A percentile compares a stretch with the other conserved stretches of the same genome.
These are phyloP conservation scores for Blennius ocellaris DNA, from an alignment of 2,113 vertebrate genomes.

Conservation along the genomic window DNA sequence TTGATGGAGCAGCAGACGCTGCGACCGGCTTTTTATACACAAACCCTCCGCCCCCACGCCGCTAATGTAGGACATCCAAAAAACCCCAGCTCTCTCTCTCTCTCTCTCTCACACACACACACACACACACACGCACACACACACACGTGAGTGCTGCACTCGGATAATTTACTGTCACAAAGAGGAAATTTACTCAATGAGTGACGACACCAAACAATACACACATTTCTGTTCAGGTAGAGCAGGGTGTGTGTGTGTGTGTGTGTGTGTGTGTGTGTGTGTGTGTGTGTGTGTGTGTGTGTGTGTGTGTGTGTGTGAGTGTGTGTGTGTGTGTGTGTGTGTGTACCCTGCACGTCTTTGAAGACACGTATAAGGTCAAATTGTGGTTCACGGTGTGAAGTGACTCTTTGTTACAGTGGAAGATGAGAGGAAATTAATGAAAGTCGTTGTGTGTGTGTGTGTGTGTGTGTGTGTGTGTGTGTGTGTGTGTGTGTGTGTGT, in stretches of 20 bases:
- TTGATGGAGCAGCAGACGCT: neutral
- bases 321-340: neutral
- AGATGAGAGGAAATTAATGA: too few relatives aligned
- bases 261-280: slow-evolving; percentile 6
- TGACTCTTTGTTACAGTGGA: too few relatives aligned
- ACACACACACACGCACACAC: slow-evolving; percentile 25
- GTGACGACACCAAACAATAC: neutral
- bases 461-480: too few relatives aligned
- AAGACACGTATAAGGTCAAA: too few relatives aligned
- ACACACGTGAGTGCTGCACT: slow-evolving; percentile 44
- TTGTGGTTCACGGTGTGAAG: too few relatives aligned
- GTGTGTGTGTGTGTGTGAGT: too few relatives aligned
- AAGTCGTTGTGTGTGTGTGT: too few relatives aligned
- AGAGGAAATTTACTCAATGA: slow-evolving; percentile 62
- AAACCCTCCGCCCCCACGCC: slow-evolving; percentile 55
- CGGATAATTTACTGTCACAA: slow-evolving; percentile 60
- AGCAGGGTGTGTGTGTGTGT: neutral
- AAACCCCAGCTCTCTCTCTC: slow-evolving; percentile 51
- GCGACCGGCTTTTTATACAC: slow-evolving; percentile 55
- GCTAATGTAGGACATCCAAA: slow-evolving; percentile 68
- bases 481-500: too few relatives aligned
- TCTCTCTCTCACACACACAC: slow-evolving; percentile 27
- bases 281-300: neutral
- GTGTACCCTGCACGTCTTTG: too few relatives aligned
- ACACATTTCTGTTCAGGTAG: too few relatives aligned